phyloP scores from a whole-genome alignment of 2,888 invertebrate species.

The Melanostoma mellinum region DNA sequence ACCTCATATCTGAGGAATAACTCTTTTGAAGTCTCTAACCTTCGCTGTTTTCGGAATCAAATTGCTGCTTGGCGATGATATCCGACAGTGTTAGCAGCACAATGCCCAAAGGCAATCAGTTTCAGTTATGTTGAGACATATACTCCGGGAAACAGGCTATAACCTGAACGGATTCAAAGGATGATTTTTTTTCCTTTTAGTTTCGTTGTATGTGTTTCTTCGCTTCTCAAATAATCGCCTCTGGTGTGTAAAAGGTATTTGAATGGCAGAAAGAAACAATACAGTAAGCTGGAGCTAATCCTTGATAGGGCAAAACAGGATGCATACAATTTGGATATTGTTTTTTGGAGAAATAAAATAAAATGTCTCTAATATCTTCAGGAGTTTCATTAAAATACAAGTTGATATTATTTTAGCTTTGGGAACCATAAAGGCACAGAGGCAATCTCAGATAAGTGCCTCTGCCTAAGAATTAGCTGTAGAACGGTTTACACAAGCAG shows the following conservation, averaged over 20 bases:
- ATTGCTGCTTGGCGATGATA: conserved; percentile 42
- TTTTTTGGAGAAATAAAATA: conserved; percentile 42
- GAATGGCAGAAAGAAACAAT: conserved; percentile 53
- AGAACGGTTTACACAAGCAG: conserved; percentile 14
- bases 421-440: conserved; percentile 16
- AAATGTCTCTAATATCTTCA: conserved; percentile 24
- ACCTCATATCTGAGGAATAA: conserved; percentile 54
- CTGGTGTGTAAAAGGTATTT: conserved; percentile 42
- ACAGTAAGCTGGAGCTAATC: conserved; percentile 43
- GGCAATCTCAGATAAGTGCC: conserved; percentile 23
- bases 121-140: conserved; percentile 55
- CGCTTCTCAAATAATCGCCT: conserved; percentile 26
- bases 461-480: neutral
- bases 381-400: conserved; percentile 10
- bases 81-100: conserved; percentile 29
- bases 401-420: conserved; percentile 23
- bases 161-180: conserved; percentile 45
- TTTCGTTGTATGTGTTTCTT: neutral
- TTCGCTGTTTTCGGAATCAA: conserved; percentile 28
- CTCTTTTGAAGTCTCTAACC: conserved; percentile 44
- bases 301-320: conserved; percentile 34
- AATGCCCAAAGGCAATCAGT: conserved; percentile 41
- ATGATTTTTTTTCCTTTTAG: conserved; percentile 22
- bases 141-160: conserved; percentile 57
- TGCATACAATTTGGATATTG: conserved; percentile 51